A percentile compares a stretch with the other conserved stretches of the same genome.
Conservation (phyloP, 2,888 invertebrate species). For the Steinernema hermaphroditum region DNA sequence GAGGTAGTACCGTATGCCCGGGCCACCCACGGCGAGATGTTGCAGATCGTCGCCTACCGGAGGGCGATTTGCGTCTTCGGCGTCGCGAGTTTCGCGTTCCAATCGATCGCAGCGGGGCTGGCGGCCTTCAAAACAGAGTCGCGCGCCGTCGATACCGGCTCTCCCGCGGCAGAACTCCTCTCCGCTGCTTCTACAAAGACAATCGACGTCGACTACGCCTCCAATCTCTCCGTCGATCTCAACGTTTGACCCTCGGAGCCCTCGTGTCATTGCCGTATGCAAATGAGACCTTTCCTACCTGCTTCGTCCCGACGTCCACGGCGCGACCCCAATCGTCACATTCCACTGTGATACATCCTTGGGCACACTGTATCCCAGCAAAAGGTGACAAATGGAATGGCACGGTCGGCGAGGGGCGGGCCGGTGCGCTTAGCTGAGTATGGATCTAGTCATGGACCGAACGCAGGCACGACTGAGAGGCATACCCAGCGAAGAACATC, state of each 20-base stretch:
- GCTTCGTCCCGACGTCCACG: background rate
- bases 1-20: background rate
- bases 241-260: conserved; percentile 10
- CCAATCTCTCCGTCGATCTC: conserved; percentile 29
- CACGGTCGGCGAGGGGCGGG: background rate
- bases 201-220: conserved; percentile 28
- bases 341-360: conserved; percentile 25
- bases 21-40: background rate
- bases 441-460: conserved; percentile 29
- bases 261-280: conserved; percentile 4
- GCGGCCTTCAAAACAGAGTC: conserved; percentile 31
- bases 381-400: conserved; percentile 22
- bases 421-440: conserved; percentile 30
- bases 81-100: conserved; percentile 20
- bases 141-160: conserved; percentile 30
- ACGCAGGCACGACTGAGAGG: conserved; percentile 25
- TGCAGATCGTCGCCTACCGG: conserved; percentile 9
- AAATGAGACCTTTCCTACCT: conserved; percentile 19
- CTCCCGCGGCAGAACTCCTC: background rate
- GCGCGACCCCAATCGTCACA: conserved; percentile 27
- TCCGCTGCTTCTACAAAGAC: conserved; percentile 20
- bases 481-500: conserved; percentile 30
- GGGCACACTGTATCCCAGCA: conserved; percentile 1
- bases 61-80: conserved; percentile 16
- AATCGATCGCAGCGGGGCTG: conserved; percentile 23